Evolutionary conservation across 2,888 invertebrate genomes (phyloP).

Genomic region (Trachelus troglodyta): DNA sequence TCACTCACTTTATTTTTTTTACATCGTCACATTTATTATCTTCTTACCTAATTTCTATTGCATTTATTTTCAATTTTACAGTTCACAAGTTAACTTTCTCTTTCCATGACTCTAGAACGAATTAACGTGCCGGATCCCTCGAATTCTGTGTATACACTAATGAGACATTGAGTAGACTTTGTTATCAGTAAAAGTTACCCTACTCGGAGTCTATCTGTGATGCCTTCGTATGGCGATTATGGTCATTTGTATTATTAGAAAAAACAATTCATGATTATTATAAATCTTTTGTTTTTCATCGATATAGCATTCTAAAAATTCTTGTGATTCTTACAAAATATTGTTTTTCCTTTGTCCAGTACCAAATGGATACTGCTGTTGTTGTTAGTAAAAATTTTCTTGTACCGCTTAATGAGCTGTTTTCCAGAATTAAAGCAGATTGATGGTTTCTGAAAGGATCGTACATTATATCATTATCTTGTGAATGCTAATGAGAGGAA

Average conservation of each 20-base stretch:
- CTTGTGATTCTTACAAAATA: not conserved
- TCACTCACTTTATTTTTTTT: not conserved
- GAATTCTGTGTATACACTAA: not conserved
- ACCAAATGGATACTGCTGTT: not conserved
- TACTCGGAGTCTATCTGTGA: not conserved
- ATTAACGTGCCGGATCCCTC: not conserved
- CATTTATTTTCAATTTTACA: not conserved
- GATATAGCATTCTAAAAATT: not conserved
- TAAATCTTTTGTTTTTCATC: not conserved
- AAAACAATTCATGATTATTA: not conserved
- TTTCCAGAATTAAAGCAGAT: not conserved
- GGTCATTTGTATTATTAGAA: not conserved
- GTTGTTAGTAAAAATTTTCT: not conserved
- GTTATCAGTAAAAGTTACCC: not conserved
- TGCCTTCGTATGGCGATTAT: not conserved
- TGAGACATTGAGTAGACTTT: not conserved
- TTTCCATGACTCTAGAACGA: not conserved
- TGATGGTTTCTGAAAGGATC: not conserved
- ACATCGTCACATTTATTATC: too few species aligned
- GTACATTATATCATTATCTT: not conserved
- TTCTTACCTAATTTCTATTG: not conserved
- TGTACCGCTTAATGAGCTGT: not conserved
- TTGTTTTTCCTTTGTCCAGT: not conserved
- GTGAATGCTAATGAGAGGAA: not conserved
- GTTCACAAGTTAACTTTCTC: not conserved